Percentiles rank a stretch among this genome's conserved stretches.
phyloP scores from a whole-genome alignment of 2,888 invertebrate species.

The Conops quadrifasciatus region DNA sequence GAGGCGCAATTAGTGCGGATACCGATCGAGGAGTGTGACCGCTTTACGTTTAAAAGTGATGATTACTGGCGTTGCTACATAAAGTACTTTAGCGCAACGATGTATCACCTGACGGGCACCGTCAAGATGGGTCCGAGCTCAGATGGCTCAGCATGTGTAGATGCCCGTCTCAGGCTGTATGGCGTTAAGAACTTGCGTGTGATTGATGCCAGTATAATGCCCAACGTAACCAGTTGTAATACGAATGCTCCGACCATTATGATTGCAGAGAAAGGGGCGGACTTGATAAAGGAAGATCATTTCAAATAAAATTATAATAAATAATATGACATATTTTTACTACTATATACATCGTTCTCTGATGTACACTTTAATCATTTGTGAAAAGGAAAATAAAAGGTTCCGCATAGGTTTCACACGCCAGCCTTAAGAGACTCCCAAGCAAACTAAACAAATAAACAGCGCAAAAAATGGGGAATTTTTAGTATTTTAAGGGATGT shows the following conservation, averaged over 20 bases:
- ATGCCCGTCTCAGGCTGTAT: constrained; percentile 71
- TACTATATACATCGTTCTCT: too few relatives aligned
- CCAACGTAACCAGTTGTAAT: constrained; percentile 77
- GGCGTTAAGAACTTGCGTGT: constrained; percentile 74
- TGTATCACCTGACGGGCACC: constrained; percentile 75
- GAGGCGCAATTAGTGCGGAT: constrained; percentile 50
- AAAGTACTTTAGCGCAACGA: constrained; percentile 71
- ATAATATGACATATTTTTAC: too few relatives aligned
- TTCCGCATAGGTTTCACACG: too few relatives aligned
- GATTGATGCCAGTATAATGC: constrained; percentile 81
- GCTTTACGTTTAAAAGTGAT: constrained; percentile 50
- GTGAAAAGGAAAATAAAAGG: too few relatives aligned
- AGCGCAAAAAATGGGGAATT: too few relatives aligned
- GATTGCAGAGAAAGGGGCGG: constrained; percentile 84
- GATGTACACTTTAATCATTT: too few relatives aligned
- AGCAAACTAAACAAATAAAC: too few relatives aligned
- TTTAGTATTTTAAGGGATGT: too few relatives aligned
- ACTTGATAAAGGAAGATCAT: constrained; percentile 58
- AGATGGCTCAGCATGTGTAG: constrained; percentile 73
- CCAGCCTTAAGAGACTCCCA: too few relatives aligned
- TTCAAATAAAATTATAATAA: too few relatives aligned
- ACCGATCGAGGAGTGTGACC: constrained; percentile 49
- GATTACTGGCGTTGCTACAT: constrained; percentile 74
- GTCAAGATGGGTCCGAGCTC: constrained; percentile 74
- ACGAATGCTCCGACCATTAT: constrained; percentile 85